Evolutionary conservation across 1,140 invertebrate genomes (phyloP).

Genomic region (Choristoneura fumiferana): DNA sequence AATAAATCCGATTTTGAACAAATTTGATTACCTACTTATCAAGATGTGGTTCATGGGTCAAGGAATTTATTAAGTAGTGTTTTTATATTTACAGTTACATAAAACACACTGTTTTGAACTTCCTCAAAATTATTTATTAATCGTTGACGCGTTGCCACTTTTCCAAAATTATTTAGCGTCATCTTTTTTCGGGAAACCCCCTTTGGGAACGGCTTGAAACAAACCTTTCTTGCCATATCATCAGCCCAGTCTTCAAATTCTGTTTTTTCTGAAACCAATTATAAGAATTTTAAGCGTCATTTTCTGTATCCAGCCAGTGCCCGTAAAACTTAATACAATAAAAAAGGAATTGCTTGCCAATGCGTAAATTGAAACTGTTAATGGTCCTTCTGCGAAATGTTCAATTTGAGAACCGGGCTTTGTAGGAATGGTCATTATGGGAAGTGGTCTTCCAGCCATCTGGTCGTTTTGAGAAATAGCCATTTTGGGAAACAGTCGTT

Average conservation of each 20-base stretch:
- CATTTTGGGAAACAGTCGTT: no score
- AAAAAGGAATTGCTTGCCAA: neutral
- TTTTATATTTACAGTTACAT: constrained; percentile 19
- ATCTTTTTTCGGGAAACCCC: constrained; percentile 39
- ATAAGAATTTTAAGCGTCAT: neutral
- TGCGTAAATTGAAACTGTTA: neutral
- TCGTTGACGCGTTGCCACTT: no score
- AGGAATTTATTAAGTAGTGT: no score
- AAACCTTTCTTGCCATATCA: constrained; percentile 68
- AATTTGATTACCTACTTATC: no score
- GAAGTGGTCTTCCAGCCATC: no score
- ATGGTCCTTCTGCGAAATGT: no score
- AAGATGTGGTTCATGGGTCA: no score
- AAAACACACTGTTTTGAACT: constrained; percentile 21
- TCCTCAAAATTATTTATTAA: no score
- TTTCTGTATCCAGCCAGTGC: neutral
- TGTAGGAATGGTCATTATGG: no score
- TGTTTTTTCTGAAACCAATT: constrained; percentile 43
- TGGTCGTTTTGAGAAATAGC: no score
- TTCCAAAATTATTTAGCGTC: constrained; percentile 19
- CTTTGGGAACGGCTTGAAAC: constrained; percentile 60
- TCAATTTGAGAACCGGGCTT: no score
- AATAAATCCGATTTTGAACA: no score
- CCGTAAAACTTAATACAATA: neutral
- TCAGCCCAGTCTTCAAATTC: constrained; percentile 66